A percentile compares a stretch with the other conserved stretches of the same genome.
phyloP scores from a whole-genome alignment of 92 coral and sea anemone genomes.

The Pocillopora meandrina region DNA sequence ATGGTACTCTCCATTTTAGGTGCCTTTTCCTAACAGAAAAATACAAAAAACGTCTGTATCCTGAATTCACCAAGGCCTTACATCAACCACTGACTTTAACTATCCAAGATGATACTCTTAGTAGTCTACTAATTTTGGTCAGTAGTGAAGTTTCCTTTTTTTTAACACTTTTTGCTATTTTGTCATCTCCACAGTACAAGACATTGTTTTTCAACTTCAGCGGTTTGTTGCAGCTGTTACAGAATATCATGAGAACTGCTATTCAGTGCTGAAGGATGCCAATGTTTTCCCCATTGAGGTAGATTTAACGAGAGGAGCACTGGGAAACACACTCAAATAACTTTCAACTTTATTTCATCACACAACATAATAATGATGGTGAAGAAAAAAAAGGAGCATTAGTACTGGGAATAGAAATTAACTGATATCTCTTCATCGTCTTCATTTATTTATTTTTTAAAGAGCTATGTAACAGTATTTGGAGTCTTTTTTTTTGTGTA shows the following conservation, averaged over 20 bases:
- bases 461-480: too few species aligned
- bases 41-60: too few species aligned
- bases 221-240: slow-evolving; percentile 95
- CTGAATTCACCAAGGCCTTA: too few species aligned
- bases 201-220: slow-evolving; percentile 96
- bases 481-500: too few species aligned
- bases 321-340: slow-evolving; percentile 85
- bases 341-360: not conserved
- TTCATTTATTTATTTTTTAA: too few species aligned
- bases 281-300: slow-evolving; percentile 99
- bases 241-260: slow-evolving; percentile 85
- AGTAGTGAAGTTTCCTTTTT: not conserved
- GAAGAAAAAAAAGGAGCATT: not conserved
- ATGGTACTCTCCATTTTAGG: too few species aligned
- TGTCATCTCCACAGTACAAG: slow-evolving; percentile 81
- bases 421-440: too few species aligned
- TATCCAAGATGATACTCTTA: too few species aligned
- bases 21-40: too few species aligned
- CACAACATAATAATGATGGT: not conserved
- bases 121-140: too few species aligned
- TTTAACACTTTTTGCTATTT: not conserved
- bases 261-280: slow-evolving; percentile 87
- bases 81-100: too few species aligned
- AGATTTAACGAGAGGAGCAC: slow-evolving; percentile 94
- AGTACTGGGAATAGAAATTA: not conserved